Evolutionary conservation across 92 coral and sea anemone species (phyloP).

Genomic region (Nematostella vectensis): DNA sequence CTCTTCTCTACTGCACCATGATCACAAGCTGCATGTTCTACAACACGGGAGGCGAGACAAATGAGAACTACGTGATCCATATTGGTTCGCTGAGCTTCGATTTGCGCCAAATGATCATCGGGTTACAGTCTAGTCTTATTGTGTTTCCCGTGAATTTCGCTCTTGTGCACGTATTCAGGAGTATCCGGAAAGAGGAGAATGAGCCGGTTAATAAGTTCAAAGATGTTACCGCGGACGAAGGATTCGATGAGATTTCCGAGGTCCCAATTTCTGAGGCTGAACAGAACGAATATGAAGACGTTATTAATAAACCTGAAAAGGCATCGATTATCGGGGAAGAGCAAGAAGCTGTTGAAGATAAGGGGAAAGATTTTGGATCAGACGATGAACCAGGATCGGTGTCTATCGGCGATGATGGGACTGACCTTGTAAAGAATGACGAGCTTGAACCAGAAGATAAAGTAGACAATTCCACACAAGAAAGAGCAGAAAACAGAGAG

Average conservation of each 20-base stretch:
- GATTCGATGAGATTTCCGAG: constrained; percentile 31
- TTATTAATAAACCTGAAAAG: not conserved
- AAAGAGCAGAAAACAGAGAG: constrained; percentile 11
- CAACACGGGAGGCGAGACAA: constrained; percentile 50
- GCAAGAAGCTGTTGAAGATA: not conserved
- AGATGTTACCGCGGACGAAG: constrained; percentile 5
- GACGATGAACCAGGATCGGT: not conserved
- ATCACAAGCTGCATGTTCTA: constrained; percentile 90
- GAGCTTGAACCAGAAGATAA: constrained; percentile 1
- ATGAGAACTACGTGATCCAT: constrained; percentile 19
- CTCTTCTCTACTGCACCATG: constrained; percentile 89
- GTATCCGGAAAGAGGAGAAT: constrained; percentile 48
- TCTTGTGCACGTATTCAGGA: constrained; percentile 85
- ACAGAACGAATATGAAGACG: not conserved
- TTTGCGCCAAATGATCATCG: constrained; percentile 65
- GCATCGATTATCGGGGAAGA: constrained; percentile 1
- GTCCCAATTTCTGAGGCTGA: constrained; percentile 34
- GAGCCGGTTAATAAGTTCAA: constrained; percentile 7
- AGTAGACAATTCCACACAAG: too few relatives aligned
- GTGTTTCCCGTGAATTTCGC: constrained; percentile 84
- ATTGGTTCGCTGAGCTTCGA: constrained; percentile 67
- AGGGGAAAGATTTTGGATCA: not conserved
- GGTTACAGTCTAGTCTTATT: constrained; percentile 77
- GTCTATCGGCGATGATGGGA: too few relatives aligned
- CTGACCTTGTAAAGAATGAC: not conserved